Base-by-base conservation (phyloP, 2,113 vertebrate genomes). In the Zosterops borbonicus region DNA sequence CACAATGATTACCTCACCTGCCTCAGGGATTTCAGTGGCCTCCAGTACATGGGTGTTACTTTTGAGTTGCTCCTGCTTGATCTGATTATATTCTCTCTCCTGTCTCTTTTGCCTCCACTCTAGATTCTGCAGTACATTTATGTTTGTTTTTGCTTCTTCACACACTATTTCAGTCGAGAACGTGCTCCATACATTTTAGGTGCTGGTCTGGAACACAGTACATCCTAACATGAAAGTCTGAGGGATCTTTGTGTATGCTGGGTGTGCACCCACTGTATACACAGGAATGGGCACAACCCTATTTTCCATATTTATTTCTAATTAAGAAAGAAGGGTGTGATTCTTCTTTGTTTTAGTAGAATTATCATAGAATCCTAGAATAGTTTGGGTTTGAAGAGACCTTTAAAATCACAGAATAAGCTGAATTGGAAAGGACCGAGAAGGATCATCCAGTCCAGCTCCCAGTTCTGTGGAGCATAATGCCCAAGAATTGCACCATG, bases 161-260 rank as follows among this genome's bases (percentile, higher is more conserved):
- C 63, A 8, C 1, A 0, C 9, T n/a, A 1, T 46, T 78, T 77
- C 46, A 50, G 52, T 42, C 0, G 1, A 74, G 46, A 69, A 73
- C 0, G 0, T 25, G 2, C 3, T 47, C 29, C 14, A 11, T 60
- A 17, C 8, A 2, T 90, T 91, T 75, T 41, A 78, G 42, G 19
- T 60, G 9, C 42, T 73, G 14, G 4, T 59, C 19, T 60, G 67
- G 55, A 81, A 6, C 20, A 44, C 0, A 0, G 14, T 31, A 10
- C 28, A 12, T 16, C 16, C 2, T 35, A 15, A 21, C 6, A 8
- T 1, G 1, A 42, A 21, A 11, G 22, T 62, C 11, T 59, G 73
- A 87, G 8, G 12, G 63, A 21, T 17, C 44, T 64, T 1, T 0
- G 0, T 1, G 1, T 35, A 1, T 62, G 50, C 24, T 77, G 56